Conservation (phyloP, 2,797 vertebrate genomes). For the Eremophila alpestris region DNA sequence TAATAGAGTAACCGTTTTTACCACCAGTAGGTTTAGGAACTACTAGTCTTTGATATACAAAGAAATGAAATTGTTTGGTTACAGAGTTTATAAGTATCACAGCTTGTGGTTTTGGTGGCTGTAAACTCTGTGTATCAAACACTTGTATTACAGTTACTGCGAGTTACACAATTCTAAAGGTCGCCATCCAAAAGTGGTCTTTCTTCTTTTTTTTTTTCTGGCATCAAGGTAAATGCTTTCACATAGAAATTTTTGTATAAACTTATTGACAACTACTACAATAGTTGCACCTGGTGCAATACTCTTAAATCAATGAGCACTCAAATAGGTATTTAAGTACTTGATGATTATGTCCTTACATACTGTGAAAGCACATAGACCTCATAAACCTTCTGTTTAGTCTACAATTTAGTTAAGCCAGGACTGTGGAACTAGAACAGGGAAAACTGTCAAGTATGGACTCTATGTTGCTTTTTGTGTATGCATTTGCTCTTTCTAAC, state of each 20-base stretch:
- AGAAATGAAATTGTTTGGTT: background rate
- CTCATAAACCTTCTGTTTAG: background rate
- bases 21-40: background rate
- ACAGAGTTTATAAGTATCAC: background rate
- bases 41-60: background rate
- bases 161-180: background rate
- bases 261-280: background rate
- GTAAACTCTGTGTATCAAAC: background rate
- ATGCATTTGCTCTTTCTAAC: background rate
- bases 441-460: background rate
- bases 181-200: background rate
- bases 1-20: background rate
- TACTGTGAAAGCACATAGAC: background rate
- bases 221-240: background rate
- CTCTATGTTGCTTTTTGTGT: background rate
- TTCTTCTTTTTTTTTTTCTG: background rate
- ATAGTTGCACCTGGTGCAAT: background rate
- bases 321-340: background rate
- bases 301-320: background rate
- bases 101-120: background rate
- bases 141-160: background rate
- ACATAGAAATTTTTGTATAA: background rate
- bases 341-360: background rate
- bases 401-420: background rate
- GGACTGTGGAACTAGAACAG: background rate